phyloP scores from a whole-genome alignment of 2,797 vertebrate genomes.

The Dermochelys coriacea region DNA sequence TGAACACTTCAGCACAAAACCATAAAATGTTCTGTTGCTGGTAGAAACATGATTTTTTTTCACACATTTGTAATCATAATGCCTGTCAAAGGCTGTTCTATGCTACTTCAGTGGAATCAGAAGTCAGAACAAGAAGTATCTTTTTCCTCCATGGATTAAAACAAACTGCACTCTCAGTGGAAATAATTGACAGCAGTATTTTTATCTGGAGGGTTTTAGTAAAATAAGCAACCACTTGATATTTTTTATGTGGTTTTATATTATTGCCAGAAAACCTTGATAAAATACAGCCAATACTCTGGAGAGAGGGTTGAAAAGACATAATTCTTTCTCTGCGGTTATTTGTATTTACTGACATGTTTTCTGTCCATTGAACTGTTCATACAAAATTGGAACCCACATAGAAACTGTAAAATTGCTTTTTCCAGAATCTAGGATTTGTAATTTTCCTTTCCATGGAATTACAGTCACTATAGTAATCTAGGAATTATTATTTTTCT shows the following conservation, averaged over 20 bases:
- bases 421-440: background rate
- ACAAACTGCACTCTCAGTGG: constrained; percentile 35
- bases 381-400: background rate
- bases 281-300: constrained; percentile 40
- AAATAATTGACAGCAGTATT: constrained; percentile 57
- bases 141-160: constrained; percentile 24
- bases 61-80: background rate
- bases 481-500: constrained; percentile 1
- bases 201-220: constrained; percentile 46
- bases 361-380: constrained; percentile 21
- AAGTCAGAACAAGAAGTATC: constrained; percentile 45
- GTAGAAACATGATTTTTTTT: background rate
- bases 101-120: constrained; percentile 23
- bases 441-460: background rate
- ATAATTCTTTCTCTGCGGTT: constrained; percentile 18
- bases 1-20: constrained; percentile 1
- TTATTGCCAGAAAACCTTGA: constrained; percentile 56
- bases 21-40: background rate
- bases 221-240: constrained; percentile 35
- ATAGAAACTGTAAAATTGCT: constrained; percentile 17
- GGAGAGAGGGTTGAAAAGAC: background rate
- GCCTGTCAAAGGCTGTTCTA: background rate
- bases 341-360: background rate
- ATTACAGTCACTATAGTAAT: constrained; percentile 9
- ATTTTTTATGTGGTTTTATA: constrained; percentile 51